These are phyloP conservation scores for Pediacus dermestoides DNA, from an alignment of 2,888 invertebrate species.

Conservation along the genomic window DNA sequence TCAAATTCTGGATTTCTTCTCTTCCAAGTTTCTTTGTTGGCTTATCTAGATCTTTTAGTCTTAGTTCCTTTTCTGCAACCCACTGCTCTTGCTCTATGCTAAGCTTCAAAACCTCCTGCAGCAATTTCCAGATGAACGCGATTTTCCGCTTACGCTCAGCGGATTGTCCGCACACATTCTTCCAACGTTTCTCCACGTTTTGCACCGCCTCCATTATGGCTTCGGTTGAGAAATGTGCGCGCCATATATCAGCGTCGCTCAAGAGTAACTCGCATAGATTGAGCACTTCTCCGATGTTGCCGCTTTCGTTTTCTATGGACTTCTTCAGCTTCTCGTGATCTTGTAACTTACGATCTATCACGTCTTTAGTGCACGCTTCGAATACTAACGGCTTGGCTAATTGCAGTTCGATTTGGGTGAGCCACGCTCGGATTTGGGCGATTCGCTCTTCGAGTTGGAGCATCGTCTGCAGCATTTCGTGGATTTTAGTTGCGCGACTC, in stretches of 20 bases:
- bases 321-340: conserved; percentile 73
- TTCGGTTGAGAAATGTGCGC: conserved; percentile 67
- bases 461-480: conserved; percentile 69
- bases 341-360: conserved; percentile 64
- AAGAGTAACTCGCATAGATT: conserved; percentile 75
- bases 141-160: conserved; percentile 69
- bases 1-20: conserved; percentile 58
- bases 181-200: conserved; percentile 76
- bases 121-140: conserved; percentile 57
- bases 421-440: conserved; percentile 67
- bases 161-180: conserved; percentile 68
- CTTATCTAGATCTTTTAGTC: conserved; percentile 58
- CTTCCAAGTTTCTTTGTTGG: conserved; percentile 56
- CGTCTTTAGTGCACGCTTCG: conserved; percentile 61
- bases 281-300: conserved; percentile 72
- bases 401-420: conserved; percentile 68
- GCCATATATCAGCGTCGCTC: conserved; percentile 69
- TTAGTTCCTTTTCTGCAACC: conserved; percentile 61
- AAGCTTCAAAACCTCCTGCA: conserved; percentile 58
- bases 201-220: conserved; percentile 65
- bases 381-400: conserved; percentile 66
- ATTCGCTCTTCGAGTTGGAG: conserved; percentile 67
- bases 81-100: conserved; percentile 59
- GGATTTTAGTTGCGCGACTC: conserved; percentile 67
- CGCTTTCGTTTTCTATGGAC: conserved; percentile 72